Evolutionary conservation across 2,797 vertebrate genomes (phyloP).

Genomic region (Tapirus indicus): DNA sequence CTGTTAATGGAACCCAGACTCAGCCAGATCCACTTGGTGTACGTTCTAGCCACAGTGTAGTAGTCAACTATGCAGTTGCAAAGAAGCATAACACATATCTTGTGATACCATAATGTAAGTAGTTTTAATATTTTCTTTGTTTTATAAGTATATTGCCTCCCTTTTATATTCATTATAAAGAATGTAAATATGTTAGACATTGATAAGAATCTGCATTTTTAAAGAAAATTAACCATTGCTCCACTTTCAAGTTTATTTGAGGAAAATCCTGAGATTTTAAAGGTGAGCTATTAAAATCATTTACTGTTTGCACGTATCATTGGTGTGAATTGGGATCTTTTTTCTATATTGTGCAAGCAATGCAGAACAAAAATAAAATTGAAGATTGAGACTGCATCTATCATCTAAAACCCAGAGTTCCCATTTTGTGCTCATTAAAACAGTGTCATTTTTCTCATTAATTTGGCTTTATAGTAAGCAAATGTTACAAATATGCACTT

Average conservation of each 20-base stretch:
- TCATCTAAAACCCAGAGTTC: conserved; percentile 16
- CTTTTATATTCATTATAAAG: not conserved
- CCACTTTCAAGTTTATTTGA: conserved; percentile 55
- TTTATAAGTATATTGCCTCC: not conserved
- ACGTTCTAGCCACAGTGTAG: too few relatives aligned
- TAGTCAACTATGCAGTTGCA: not conserved
- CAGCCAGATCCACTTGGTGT: not conserved
- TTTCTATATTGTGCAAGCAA: not conserved
- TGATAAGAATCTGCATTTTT: conserved; percentile 15
- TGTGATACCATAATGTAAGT: not conserved
- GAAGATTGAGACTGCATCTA: not conserved
- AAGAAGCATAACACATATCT: not conserved
- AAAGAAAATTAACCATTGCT: conserved; percentile 46
- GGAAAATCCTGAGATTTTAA: conserved; percentile 53
- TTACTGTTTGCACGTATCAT: conserved; percentile 27
- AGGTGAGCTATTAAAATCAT: not conserved
- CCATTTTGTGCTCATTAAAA: conserved; percentile 32
- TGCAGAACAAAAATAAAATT: conserved; percentile 53
- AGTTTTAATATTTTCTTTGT: not conserved
- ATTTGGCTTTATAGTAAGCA: not conserved
- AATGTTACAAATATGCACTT: conserved; percentile 29
- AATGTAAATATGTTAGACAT: not conserved
- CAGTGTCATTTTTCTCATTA: conserved; percentile 31
- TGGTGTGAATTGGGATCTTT: conserved; percentile 47
- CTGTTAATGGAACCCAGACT: not conserved